Evolutionary conservation across 2,888 invertebrate species (phyloP).

Genomic region (Epinotia bilunana): DNA sequence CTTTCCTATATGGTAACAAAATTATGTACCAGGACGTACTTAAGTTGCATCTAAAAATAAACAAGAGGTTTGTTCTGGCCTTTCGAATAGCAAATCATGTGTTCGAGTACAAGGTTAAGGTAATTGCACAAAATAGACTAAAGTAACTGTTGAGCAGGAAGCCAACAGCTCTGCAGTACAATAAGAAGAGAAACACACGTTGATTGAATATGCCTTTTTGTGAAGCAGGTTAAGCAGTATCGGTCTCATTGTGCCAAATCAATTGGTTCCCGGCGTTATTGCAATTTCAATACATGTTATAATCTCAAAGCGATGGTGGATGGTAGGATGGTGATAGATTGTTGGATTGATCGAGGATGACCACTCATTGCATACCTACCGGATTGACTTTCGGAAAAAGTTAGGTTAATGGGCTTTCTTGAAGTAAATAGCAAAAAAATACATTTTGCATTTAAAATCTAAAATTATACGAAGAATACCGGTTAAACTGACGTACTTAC

Average conservation of each 20-base stretch:
- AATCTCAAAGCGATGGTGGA: no score
- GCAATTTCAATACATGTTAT: neutral
- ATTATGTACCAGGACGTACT: neutral
- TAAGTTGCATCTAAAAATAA: conserved; percentile 10
- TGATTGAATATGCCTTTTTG: conserved; percentile 1
- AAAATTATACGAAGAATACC: no score
- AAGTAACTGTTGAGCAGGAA: conserved; percentile 39
- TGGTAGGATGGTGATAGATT: no score
- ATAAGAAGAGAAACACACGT: conserved; percentile 10
- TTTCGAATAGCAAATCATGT: conserved; percentile 22
- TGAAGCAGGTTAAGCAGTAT: neutral
- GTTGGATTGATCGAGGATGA: no score
- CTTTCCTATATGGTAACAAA: no score
- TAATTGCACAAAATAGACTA: conserved; percentile 20
- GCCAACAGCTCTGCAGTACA: neutral
- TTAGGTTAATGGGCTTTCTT: no score
- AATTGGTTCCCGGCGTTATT: neutral
- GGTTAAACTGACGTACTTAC: no score
- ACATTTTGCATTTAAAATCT: no score
- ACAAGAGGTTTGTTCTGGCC: neutral
- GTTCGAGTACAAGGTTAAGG: conserved; percentile 31
- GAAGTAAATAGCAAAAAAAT: no score
- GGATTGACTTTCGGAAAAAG: no score
- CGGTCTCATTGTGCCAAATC: neutral
- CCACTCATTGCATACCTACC: no score